phyloP scores from a whole-genome alignment of 1,140 invertebrate species.

The Octopus sinensis region DNA sequence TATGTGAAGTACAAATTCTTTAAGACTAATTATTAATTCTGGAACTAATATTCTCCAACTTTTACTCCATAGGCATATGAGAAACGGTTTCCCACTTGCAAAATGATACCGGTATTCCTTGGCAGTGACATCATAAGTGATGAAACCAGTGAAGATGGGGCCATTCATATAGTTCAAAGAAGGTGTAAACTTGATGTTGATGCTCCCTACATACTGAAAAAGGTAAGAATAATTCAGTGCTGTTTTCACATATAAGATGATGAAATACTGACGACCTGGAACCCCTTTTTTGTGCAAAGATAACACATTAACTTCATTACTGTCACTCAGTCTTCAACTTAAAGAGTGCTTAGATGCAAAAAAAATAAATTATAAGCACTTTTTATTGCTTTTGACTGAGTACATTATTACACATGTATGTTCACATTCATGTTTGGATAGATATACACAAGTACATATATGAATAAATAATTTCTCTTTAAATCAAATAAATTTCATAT shows the following conservation, averaged over 20 bases:
- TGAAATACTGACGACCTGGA: neutral
- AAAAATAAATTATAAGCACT: too few species aligned
- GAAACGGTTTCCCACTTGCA: conserved; percentile 86
- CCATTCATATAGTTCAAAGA: conserved; percentile 78
- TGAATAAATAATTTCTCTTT: too few species aligned
- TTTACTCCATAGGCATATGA: conserved; percentile 79
- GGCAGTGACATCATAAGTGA: conserved; percentile 83
- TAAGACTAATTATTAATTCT: neutral
- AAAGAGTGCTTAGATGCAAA: too few species aligned
- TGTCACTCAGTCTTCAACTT: too few species aligned
- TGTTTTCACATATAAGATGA: neutral
- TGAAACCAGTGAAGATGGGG: conserved; percentile 73
- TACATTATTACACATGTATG: too few species aligned
- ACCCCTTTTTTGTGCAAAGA: too few species aligned
- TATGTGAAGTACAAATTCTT: too few species aligned
- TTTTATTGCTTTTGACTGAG: too few species aligned
- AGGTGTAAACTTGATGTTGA: conserved; percentile 90
- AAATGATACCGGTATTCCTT: conserved; percentile 91
- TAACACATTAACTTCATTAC: too few species aligned
- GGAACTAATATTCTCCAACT: neutral
- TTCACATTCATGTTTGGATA: too few species aligned
- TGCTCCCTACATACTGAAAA: conserved; percentile 92
- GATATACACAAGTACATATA: too few species aligned
- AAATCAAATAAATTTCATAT: too few species aligned
- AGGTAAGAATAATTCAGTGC: conserved; percentile 62